These are phyloP conservation scores for Tragelaphus imberbis DNA, from an alignment of 2,113 vertebrate genomes.

Conservation along the genomic window DNA sequence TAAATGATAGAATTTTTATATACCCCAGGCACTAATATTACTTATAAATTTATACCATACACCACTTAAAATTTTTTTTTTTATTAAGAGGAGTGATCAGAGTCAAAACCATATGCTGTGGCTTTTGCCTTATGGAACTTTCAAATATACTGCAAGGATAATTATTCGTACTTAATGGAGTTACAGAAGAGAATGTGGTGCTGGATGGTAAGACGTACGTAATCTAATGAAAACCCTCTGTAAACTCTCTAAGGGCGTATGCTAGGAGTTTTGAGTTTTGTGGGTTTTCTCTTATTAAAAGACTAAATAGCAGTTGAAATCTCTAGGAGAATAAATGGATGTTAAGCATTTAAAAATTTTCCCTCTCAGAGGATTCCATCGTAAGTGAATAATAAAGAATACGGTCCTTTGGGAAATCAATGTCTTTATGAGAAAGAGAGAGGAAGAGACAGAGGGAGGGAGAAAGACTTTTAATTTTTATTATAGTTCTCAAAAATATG, in stretches of 20 bases:
- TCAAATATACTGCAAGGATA: slow-evolving; percentile 50
- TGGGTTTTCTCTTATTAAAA: slow-evolving; percentile 53
- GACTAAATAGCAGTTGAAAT: slow-evolving; percentile 33
- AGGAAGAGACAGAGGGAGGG: neutral
- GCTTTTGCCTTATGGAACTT: slow-evolving; percentile 62
- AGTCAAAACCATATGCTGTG: slow-evolving; percentile 75
- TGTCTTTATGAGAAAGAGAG: neutral
- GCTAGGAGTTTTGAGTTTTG: slow-evolving; percentile 34
- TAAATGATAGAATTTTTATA: slow-evolving; percentile 71
- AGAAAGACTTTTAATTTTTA: neutral
- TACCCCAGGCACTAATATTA: slow-evolving; percentile 69
- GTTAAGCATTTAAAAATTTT: slow-evolving; percentile 24
- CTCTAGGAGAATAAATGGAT: slow-evolving; percentile 36
- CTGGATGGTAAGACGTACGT: neutral
- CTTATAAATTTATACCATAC: slow-evolving; percentile 76
- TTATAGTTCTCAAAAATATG: neutral
- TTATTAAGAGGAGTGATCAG: slow-evolving; percentile 35
- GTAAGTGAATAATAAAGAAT: neutral
- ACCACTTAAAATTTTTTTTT: slow-evolving; percentile 54
- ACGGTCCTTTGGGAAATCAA: neutral
- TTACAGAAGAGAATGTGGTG: slow-evolving; percentile 53
- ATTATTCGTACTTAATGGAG: slow-evolving; percentile 68
- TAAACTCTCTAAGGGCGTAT: slow-evolving; percentile 38
- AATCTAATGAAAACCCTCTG: slow-evolving; percentile 60
- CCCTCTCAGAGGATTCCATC: neutral